Conservation (phyloP, 2,888 invertebrate species). For the Dasysyrphus tricinctus region DNA sequence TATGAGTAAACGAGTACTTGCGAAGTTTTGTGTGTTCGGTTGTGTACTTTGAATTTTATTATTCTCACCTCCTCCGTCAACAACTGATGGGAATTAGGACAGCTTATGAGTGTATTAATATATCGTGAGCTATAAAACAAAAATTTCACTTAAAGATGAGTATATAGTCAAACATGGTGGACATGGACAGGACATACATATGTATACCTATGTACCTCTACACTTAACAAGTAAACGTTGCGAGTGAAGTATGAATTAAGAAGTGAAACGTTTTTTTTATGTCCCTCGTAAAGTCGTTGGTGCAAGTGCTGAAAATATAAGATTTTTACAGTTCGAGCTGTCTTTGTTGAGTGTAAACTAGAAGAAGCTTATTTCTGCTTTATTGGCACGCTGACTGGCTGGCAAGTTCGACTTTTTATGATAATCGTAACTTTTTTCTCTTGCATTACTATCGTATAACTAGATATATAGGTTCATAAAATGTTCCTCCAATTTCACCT, state of each 20-base stretch:
- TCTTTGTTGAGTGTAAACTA: slow-evolving; percentile 21
- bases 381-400: background rate
- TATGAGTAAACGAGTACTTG: background rate
- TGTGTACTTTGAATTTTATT: slow-evolving; percentile 55
- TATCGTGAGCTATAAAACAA: slow-evolving; percentile 27
- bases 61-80: slow-evolving; percentile 49
- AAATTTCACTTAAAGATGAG: slow-evolving; percentile 39
- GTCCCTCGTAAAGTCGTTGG: slow-evolving; percentile 15
- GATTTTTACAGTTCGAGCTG: slow-evolving; percentile 31
- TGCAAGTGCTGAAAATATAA: slow-evolving; percentile 43
- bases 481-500: background rate
- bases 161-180: slow-evolving; percentile 38
- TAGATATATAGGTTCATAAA: background rate
- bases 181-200: slow-evolving; percentile 1
- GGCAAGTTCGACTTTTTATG: slow-evolving; percentile 36
- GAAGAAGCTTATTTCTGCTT: background rate
- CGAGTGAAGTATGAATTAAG: slow-evolving; percentile 48
- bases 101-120: slow-evolving; percentile 33
- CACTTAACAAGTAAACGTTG: slow-evolving; percentile 30
- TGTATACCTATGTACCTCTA: background rate
- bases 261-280: slow-evolving; percentile 36
- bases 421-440: slow-evolving; percentile 21
- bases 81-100: slow-evolving; percentile 18
- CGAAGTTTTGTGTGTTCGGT: slow-evolving; percentile 51
- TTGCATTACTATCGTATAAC: background rate